These are phyloP conservation scores for Conomelus anceps DNA, from an alignment of 2,888 invertebrate genomes.

Conservation along the genomic window DNA sequence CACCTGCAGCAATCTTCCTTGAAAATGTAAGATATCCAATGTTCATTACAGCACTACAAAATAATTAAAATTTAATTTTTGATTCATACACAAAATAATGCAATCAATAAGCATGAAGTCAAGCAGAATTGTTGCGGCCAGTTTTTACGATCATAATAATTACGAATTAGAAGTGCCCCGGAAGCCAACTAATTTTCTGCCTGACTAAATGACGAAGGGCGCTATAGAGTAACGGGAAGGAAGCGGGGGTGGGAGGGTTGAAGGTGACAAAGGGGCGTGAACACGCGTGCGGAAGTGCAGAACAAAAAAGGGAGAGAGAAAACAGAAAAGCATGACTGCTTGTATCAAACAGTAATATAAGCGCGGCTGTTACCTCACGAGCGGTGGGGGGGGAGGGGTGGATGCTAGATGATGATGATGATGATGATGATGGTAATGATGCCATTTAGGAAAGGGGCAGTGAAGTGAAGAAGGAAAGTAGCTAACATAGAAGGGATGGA, in stretches of 20 bases:
- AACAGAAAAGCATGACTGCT: neutral
- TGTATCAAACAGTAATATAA: neutral
- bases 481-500: neutral
- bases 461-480: neutral
- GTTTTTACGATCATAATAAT: neutral
- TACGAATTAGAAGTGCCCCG: neutral
- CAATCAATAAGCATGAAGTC: neutral
- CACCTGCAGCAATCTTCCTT: no score
- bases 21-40: no score
- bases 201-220: neutral
- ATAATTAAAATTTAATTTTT: no score
- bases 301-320: neutral
- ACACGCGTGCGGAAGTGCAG: neutral
- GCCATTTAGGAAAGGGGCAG: neutral
- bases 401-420: neutral
- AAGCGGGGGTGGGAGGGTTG: neutral
- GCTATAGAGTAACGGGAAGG: neutral
- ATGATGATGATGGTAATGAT: no score
- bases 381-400: neutral
- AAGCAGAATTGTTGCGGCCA: neutral
- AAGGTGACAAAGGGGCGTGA: neutral
- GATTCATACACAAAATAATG: no score
- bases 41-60: no score
- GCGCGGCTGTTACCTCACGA: neutral
- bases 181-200: neutral